A percentile compares a stretch with the other conserved stretches of the same genome.
phyloP scores from a whole-genome alignment of 23 tunicate genomes.

The Clavelina lepadiformis region DNA sequence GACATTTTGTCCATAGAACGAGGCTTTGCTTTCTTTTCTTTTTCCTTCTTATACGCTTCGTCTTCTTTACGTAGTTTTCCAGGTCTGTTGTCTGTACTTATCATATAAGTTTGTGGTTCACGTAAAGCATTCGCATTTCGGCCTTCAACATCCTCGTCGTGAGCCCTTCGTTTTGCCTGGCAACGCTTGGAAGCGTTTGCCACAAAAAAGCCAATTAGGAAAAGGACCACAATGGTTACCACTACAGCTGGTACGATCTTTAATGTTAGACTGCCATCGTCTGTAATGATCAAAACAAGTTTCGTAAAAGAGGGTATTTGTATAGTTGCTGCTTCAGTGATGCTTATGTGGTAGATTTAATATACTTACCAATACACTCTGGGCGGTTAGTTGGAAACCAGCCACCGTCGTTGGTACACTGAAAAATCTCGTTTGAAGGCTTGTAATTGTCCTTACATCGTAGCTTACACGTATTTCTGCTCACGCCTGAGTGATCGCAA shows the following conservation, averaged over 20 bases:
- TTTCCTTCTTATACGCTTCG: not conserved
- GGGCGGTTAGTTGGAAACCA: too few relatives aligned
- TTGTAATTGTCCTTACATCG: too few relatives aligned
- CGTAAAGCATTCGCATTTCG: not conserved
- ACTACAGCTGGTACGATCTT: slow-evolving; percentile 59
- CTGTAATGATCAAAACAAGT: too few relatives aligned
- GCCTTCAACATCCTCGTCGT: slow-evolving; percentile 40
- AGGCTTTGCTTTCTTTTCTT: not conserved
- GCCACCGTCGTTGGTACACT: too few relatives aligned
- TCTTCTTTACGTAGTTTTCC: not conserved
- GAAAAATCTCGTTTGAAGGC: too few relatives aligned
- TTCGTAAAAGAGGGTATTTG: too few relatives aligned
- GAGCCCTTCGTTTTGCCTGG: slow-evolving; percentile 34
- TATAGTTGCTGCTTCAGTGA: too few relatives aligned
- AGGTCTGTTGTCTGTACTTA: slow-evolving; percentile 7
- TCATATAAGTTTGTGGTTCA: not conserved
- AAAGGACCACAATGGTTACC: slow-evolving; percentile 39
- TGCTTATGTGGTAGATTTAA: too few relatives aligned
- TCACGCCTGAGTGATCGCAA: too few relatives aligned
- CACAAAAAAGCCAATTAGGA: slow-evolving; percentile 34
- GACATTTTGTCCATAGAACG: not conserved
- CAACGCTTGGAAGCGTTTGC: slow-evolving; percentile 44
- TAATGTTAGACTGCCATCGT: slow-evolving; percentile 59
- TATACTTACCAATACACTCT: too few relatives aligned
- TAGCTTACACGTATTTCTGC: too few relatives aligned